phyloP scores from a whole-genome alignment of 1,140 invertebrate genomes.

The Nomia melanderi region DNA sequence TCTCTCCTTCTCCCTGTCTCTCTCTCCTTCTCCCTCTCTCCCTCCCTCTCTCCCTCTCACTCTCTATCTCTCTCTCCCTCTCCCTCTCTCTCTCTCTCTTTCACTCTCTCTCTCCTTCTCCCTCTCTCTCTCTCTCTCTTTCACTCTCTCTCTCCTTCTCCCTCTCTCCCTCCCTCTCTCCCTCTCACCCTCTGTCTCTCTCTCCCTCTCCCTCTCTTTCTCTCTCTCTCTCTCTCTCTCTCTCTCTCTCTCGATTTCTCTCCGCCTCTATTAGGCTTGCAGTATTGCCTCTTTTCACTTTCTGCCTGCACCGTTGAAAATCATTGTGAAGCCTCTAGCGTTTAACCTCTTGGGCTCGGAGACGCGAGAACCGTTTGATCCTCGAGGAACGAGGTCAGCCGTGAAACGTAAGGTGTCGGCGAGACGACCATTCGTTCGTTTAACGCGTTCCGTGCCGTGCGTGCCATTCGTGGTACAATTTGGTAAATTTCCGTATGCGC shows the following conservation, averaged over 20 bases:
- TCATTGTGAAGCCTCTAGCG: neutral
- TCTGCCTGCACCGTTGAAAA: neutral
- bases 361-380: neutral
- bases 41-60: neutral
- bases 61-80: neutral
- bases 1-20: no score
- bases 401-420: no score
- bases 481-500: no score
- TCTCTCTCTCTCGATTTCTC: slow-evolving; percentile 14
- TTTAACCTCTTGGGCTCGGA: neutral
- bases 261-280: slow-evolving; percentile 12
- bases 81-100: slow-evolving; percentile 2
- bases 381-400: no score
- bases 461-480: no score
- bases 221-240: neutral
- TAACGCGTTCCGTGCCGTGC: no score
- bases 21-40: no score
- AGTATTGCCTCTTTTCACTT: neutral
- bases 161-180: no score
- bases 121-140: no score
- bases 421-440: no score
- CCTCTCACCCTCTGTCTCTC: neutral
- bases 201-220: neutral
- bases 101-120: slow-evolving; percentile 26
- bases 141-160: no score